Base-by-base conservation (phyloP, 1,140 invertebrate species). In the Panagrolaimus sp. region DNA sequence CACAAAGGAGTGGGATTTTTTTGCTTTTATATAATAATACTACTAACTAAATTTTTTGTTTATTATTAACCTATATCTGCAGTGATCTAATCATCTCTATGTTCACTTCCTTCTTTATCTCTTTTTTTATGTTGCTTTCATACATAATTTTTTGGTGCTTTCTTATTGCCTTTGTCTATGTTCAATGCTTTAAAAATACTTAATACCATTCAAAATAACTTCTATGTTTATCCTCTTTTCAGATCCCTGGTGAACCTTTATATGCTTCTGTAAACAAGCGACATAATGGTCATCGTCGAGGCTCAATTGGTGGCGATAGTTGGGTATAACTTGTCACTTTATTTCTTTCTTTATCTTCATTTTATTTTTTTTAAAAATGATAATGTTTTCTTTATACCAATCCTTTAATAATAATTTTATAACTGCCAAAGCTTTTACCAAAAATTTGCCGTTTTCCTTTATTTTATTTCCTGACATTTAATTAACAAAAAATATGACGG, bases 181-280 rank as follows among this genome's bases (percentile, higher is more conserved):
- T n/a, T 38, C 16, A 42, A 8, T 5, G 63, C 38, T 44, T 44
- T 16, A 14, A 63, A 45, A 20, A n/a, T 7, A n/a, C 4, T 65
- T 5, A 67, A 67, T 9, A n/a, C 65, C 25, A 53, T 38, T 23
- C 31, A 38, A 4, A 38, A 38, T 7, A n/a, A n/a, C 7, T 44
- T 25, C 42, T 31, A 44, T 64, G 45, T 23, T 64, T 64, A 25
- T 64, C 31, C 16, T 64, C 16, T 38, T 63, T 66, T 65, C 67
- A 69, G 46, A 47, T 66, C 16, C 67, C 64, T 47, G 70, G 64
- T 9, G 76, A 78, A 65, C 76, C 76, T 13, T 71, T 78, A 25
- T 78, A 78, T 44, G 76, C 76, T 13, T 70, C 75, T 13, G 72
- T 78, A 4, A 27, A 72, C 27, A 78, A 78, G 67, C 45, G 63